Percentiles rank a stretch among this genome's conserved stretches.
These are phyloP conservation scores for Percina caprodes DNA, from an alignment of 2,113 vertebrate genomes.

Conservation along the genomic window DNA sequence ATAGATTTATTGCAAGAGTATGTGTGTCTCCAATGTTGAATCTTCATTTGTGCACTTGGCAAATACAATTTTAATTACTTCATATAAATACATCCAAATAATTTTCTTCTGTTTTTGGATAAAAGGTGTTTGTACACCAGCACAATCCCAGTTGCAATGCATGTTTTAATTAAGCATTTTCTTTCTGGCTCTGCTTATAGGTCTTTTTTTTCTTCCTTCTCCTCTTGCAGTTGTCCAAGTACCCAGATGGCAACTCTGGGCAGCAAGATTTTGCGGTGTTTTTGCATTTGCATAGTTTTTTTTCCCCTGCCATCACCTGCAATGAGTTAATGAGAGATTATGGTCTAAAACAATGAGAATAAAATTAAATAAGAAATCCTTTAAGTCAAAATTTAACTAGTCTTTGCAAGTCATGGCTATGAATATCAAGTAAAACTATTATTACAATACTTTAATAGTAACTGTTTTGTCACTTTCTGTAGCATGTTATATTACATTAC, in stretches of 20 bases:
- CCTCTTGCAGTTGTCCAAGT: constrained; percentile 27
- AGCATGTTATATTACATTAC: background rate
- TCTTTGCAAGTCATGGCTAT: background rate
- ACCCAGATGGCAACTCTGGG: constrained; percentile 1
- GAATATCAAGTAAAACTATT: background rate
- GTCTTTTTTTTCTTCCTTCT: background rate
- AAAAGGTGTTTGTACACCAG: background rate
- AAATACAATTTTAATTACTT: background rate
- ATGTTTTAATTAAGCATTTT: background rate
- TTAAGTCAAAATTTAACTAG: background rate
- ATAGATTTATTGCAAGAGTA: background rate
- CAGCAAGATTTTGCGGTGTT: constrained; percentile 13
- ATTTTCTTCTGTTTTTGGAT: background rate
- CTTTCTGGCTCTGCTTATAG: background rate
- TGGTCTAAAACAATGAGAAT: background rate
- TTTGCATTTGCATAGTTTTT: constrained; percentile 19
- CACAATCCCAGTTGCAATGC: background rate
- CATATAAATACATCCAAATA: background rate
- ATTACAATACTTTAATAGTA: background rate
- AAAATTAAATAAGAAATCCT: background rate
- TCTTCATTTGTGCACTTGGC: background rate
- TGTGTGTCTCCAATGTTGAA: background rate
- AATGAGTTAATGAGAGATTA: constrained; percentile 50
- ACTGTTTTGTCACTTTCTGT: background rate
- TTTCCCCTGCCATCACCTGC: constrained; percentile 61